Percentiles rank a stretch among this genome's conserved stretches.
Evolutionary conservation across 2,888 invertebrate species (phyloP).

Genomic region (Netelia fuscicornis): DNA sequence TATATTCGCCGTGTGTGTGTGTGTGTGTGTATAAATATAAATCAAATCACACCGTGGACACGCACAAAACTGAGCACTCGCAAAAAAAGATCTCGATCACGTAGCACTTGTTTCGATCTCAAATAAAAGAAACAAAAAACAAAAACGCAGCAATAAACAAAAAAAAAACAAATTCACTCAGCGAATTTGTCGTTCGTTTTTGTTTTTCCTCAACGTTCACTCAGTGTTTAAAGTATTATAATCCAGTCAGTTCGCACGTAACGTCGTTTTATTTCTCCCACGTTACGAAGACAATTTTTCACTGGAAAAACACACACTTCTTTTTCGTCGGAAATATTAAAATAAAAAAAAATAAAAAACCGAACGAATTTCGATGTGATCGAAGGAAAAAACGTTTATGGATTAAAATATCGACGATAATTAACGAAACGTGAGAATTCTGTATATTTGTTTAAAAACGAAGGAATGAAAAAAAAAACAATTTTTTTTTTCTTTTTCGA

Average conservation of each 20-base stretch:
- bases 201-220: constrained; percentile 34
- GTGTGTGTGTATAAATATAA: constrained; percentile 31
- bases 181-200: constrained; percentile 6
- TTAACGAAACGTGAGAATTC: too few relatives aligned
- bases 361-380: neutral
- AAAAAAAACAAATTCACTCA: constrained; percentile 19
- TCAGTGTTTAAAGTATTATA: constrained; percentile 52
- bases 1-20: neutral
- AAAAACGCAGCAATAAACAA: neutral
- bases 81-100: constrained; percentile 44
- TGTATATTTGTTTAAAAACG: too few relatives aligned
- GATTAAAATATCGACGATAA: neutral
- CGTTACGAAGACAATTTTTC: neutral
- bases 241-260: constrained; percentile 57
- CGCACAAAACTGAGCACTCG: constrained; percentile 43
- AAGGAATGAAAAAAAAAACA: neutral
- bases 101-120: constrained; percentile 20
- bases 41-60: constrained; percentile 33
- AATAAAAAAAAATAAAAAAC: neutral
- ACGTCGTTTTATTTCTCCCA: neutral
- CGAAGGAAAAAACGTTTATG: too few relatives aligned
- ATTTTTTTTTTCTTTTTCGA: neutral
- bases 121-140: constrained; percentile 9
- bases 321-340: neutral
- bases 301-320: neutral